Percentiles rank a stretch among this genome's conserved stretches.
Conservation (phyloP, 2,113 vertebrate species). For the Cryptomyrus ogoouensis region DNA sequence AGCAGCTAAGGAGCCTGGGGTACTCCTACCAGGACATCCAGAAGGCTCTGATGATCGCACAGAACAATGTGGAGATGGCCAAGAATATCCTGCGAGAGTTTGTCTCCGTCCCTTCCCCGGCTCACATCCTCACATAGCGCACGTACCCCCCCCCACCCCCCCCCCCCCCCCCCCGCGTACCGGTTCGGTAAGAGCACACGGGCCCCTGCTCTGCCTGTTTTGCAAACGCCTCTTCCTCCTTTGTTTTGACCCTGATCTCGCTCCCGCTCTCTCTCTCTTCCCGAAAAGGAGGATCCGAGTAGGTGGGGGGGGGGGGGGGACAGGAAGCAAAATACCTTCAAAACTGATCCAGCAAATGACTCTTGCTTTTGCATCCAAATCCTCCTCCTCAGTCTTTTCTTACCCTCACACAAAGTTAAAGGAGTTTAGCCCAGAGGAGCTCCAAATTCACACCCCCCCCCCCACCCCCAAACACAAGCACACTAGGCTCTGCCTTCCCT, state of each 20-base stretch:
- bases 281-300: neutral
- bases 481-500: too few relatives aligned
- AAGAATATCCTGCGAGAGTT: constrained; percentile 97
- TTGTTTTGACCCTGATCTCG: constrained; percentile 13
- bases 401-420: too few relatives aligned
- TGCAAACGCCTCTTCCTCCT: neutral
- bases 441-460: too few relatives aligned
- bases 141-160: constrained; percentile 27
- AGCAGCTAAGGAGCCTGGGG: constrained; percentile 90
- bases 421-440: too few relatives aligned
- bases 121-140: constrained; percentile 89
- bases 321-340: too few relatives aligned
- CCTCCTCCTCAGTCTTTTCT: too few relatives aligned
- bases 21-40: constrained; percentile 98
- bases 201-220: neutral
- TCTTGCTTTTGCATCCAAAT: too few relatives aligned
- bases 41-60: constrained; percentile 95
- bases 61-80: constrained; percentile 99
- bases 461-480: too few relatives aligned
- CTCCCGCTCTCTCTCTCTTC: constrained; percentile 11
- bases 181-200: neutral
- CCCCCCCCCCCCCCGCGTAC: too few relatives aligned
- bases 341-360: too few relatives aligned
- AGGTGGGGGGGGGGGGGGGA: neutral
- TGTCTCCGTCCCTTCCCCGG: constrained; percentile 83